Percentiles rank a stretch among this genome's conserved stretches.
Evolutionary conservation across 2,797 vertebrate species (phyloP).

Genomic region (Salarias fasciatus): DNA sequence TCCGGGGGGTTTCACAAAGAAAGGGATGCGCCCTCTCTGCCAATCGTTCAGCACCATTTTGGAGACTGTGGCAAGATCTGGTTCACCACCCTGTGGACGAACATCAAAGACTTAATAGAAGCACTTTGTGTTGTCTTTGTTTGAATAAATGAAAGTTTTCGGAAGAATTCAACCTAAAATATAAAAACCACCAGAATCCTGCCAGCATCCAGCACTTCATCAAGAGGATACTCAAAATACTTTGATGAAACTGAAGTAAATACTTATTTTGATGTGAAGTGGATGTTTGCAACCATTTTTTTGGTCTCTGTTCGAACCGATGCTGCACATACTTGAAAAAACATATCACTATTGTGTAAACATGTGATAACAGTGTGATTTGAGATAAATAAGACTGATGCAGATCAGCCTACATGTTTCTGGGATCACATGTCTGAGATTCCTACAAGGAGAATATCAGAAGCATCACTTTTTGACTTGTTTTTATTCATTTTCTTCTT

Average conservation of each 20-base stretch:
- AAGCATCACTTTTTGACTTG: too few relatives aligned
- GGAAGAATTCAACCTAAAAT: background rate
- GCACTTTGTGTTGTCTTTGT: too few relatives aligned
- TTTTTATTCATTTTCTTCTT: too few relatives aligned
- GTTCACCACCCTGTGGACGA: conserved; percentile 90
- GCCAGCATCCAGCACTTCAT: conserved; percentile 9
- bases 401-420: too few relatives aligned
- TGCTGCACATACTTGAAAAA: too few relatives aligned
- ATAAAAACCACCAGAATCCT: background rate
- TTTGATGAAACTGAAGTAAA: background rate
- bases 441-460: too few relatives aligned
- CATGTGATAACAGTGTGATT: too few relatives aligned
- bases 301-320: too few relatives aligned
- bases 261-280: too few relatives aligned
- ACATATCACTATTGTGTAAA: too few relatives aligned
- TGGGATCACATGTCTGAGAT: too few relatives aligned
- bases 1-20: conserved; percentile 95
- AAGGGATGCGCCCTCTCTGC: conserved; percentile 97
- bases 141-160: background rate
- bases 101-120: background rate
- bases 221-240: background rate
- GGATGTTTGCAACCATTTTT: background rate
- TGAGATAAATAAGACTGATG: too few relatives aligned
- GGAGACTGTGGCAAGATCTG: conserved; percentile 92
- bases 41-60: conserved; percentile 99